Base-by-base conservation (phyloP, 2,113 vertebrate genomes). In the Ascaphus truei region DNA sequence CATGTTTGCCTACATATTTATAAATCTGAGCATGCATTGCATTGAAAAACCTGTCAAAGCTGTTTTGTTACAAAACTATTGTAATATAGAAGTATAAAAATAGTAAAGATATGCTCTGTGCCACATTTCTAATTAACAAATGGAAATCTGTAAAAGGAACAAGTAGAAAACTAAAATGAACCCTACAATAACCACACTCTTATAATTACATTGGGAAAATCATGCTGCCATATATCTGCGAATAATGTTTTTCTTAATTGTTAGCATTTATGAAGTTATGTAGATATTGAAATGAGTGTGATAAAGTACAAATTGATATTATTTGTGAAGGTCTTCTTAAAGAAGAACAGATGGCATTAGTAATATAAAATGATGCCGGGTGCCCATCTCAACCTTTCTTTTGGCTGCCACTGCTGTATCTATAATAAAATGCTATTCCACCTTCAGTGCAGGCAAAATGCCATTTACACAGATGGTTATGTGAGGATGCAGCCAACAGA, bases 271-370 rank as follows among this genome's bases (percentile, higher is more conserved):
- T n/a, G 7, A 6, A 22, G 29, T 67, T 39, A 23, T 41, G 16
- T n/a, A 12, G 18, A 16, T 41, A 26, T 11, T 15, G 60, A 39
- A 7, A 22, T 12, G 7, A 7, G 2, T 25, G 7, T 18, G 23
- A 52, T 50, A 34, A 52, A 65, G 15, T 27, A 26, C 31, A 53
- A 52, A 53, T 37, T 13, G 18, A 34, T 53, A 65, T 65, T 53
- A 68, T 60, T 37, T 39, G 31, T 7, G 11, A 69, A 39, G 34
- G 16, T 37, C 66, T 60, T 39, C 31, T 10, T 27, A 23, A 69
- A 59, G 51, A 51, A 69, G 56, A 59, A 69, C 66, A 69, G 66
- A 69, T 69, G 66, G 56, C 56, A 39, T 60, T 37, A 60, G 56
- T 51, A 60, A 69, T 51, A 20, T 13, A 60, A 51, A 60, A 60